Base-by-base conservation (phyloP, 2,888 invertebrate species). In the Drosophila anomalata region DNA sequence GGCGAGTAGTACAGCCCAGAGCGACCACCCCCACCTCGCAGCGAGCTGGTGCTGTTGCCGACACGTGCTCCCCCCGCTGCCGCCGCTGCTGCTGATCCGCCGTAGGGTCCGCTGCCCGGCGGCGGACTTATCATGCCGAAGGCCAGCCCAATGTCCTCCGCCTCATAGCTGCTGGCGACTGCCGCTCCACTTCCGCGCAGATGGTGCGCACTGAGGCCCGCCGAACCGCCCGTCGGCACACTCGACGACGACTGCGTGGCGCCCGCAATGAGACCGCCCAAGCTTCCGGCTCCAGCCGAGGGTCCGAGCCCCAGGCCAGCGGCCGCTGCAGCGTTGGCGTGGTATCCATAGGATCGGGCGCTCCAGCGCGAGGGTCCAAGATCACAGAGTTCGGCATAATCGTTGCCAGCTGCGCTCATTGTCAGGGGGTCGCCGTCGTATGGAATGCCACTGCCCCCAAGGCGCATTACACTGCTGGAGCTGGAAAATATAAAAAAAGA, bases 1-100 rank as follows among this genome's bases (percentile, higher is more conserved):
- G 97, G 97, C 76, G 96, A 97, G 92, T 96, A 97, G 92, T 97
- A 97, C 75, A 95, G 93, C 76, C 96, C 94, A 77, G 95, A 94
- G 51, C 95, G 94, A 75, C 94, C 93, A 20, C 79, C 88, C 22
- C 83, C 73, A 29, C 93, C 93, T 80, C 95, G 92, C 59, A 92
- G 77, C 53, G 92, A 92, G 76, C 90, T 92, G 9, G 92, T 92
- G 75, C 92, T 92, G 72, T 91, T 92, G 75, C 90, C 92, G 56
- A 92, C 91, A 44, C 83, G 83, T 22, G 83, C 76, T 2, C 59
- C 54, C 7, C 55, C 52, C 12, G 76, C 79, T 59, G 75, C 61
- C 9, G 65, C 63, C 11, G 54, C 55, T 14, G 54, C 59, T 8
- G 55, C 55, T n/a, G 67, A 47, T 31, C 65, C 67, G 22, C 44